A percentile compares a stretch with the other conserved stretches of the same genome.
These are phyloP conservation scores for Triplophysa tibetana DNA, from an alignment of 2,113 vertebrate genomes.

Conservation along the genomic window DNA sequence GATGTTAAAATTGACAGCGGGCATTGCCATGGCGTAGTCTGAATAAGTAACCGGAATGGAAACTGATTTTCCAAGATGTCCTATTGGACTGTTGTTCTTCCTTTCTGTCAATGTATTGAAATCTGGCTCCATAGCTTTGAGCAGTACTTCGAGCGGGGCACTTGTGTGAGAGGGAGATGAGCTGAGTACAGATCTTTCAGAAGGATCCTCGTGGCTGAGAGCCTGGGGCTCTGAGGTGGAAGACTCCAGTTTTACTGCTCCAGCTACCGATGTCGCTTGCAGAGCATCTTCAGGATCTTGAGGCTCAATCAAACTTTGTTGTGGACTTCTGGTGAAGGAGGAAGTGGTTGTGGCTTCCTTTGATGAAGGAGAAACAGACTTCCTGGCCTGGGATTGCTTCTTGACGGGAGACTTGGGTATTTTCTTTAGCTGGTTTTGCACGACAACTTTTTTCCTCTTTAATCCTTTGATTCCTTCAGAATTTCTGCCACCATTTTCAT, in stretches of 20 bases:
- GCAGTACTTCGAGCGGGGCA: slow-evolving; percentile 90
- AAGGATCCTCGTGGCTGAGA: slow-evolving; percentile 65
- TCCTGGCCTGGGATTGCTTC: slow-evolving; percentile 82
- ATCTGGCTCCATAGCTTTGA: slow-evolving; percentile 98
- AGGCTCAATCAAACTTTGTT: slow-evolving; percentile 59
- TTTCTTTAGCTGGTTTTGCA: slow-evolving; percentile 92
- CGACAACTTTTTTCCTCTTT: slow-evolving; percentile 95
- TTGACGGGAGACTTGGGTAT: slow-evolving; percentile 95
- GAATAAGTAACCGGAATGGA: slow-evolving; percentile 61
- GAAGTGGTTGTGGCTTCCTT: slow-evolving; percentile 64
- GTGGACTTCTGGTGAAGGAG: slow-evolving; percentile 63
- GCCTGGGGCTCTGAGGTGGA: slow-evolving; percentile 60
- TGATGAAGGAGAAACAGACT: slow-evolving; percentile 63
- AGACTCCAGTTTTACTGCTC: slow-evolving; percentile 61
- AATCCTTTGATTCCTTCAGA: slow-evolving; percentile 88
- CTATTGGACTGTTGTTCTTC: slow-evolving; percentile 73
- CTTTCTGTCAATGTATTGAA: slow-evolving; percentile 87
- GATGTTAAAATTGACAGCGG: slow-evolving; percentile 67
- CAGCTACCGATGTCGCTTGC: slow-evolving; percentile 51
- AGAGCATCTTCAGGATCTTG: slow-evolving; percentile 65
- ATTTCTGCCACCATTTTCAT: slow-evolving; percentile 79
- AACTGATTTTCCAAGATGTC: slow-evolving; percentile 75
- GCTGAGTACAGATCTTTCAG: slow-evolving; percentile 56
- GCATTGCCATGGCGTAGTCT: slow-evolving; percentile 62
- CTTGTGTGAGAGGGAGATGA: slow-evolving; percentile 72